These are phyloP conservation scores for human (Homo sapiens) DNA, from an alignment of 2,113 vertebrate species.

Conservation along the genomic window DNA sequence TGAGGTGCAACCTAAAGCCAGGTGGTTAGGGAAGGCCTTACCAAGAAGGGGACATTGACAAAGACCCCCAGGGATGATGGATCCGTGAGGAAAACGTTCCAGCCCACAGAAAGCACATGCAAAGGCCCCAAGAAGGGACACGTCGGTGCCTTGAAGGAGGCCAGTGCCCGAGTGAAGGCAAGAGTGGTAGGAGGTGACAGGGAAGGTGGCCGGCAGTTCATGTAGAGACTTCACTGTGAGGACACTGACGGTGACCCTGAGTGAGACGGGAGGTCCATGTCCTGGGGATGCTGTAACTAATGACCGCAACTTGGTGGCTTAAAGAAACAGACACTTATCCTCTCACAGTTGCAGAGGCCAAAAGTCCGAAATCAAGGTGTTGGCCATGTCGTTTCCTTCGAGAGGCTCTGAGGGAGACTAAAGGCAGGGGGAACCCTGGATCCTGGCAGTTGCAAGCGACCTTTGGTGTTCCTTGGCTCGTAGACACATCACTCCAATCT, in stretches of 20 bases:
- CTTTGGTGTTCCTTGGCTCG: fast-evolving
- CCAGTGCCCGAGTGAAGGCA: not conserved
- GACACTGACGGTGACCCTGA: not conserved
- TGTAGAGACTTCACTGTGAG: fast-evolving
- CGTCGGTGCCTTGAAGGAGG: fast-evolving
- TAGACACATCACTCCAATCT: fast-evolving
- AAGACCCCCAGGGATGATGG: not conserved
- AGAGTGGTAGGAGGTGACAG: fast-evolving
- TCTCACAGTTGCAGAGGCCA: not conserved
- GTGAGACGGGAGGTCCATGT: fast-evolving
- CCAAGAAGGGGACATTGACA: not conserved
- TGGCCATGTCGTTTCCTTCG: fast-evolving
- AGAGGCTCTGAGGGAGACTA: not conserved
- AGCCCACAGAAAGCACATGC: no score
- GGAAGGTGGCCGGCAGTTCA: not conserved
- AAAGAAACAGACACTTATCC: not conserved
- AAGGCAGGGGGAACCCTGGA: no score
- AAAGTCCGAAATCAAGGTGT: not conserved
- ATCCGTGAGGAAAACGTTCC: fast-evolving
- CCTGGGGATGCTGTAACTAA: not conserved
- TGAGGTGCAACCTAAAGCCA: not conserved
- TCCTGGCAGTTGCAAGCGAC: fast-evolving
- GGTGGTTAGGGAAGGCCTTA: not conserved
- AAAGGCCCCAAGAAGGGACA: not conserved
- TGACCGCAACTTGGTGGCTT: not conserved